Base-by-base conservation (phyloP, 1,140 invertebrate genomes). In the Steinernema feltiae region DNA sequence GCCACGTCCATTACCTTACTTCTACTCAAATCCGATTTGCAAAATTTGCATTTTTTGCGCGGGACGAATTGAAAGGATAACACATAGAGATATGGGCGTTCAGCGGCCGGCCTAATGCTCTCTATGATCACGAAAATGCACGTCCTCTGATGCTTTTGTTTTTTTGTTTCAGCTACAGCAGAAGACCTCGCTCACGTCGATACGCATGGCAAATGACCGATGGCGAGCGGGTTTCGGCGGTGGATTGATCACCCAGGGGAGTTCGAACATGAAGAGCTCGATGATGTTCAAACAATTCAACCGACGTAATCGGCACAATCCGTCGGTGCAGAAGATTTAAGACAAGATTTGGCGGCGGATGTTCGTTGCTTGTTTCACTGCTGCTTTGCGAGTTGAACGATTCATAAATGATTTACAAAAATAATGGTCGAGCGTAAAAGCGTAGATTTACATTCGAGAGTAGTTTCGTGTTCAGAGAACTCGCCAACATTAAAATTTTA, bases 211-310 rank as follows among this genome's bases (percentile, higher is more conserved):
- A n/a, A 63, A 63, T 63, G 53, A 63, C 53, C 53, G 53, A 63
- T 63, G 53, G 53, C 53, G 53, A 63, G 53, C 53, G 53, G 53
- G 53, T n/a, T 63, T 63, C 53, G 53, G 53, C 53, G 53, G 53
- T 21, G 53, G 53, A 3, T 21, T 63, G 15, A 63, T 63, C 7
- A 63, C 53, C 53, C 53, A 63, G 24, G 53, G 53, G 53, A 63
- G 3, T 15, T 7, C 53, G 24, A n/a, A 7, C 53, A 63, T 63
- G 53, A 63, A 63, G 53, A 63, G 53, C 53, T 63, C 53, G 24
- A 63, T 63, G 53, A 63, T 63, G 53, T 63, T 63, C 53, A 63
- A 63, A 63, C 53, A 63, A 21, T 63, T 63, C 53, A 63, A 63
- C 53, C 53, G 53, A 3, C 53, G 53, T 27, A 63, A 27, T 63